Evolutionary conservation across 2,888 invertebrate species (phyloP).

Genomic region (Serripes groenlandicus): DNA sequence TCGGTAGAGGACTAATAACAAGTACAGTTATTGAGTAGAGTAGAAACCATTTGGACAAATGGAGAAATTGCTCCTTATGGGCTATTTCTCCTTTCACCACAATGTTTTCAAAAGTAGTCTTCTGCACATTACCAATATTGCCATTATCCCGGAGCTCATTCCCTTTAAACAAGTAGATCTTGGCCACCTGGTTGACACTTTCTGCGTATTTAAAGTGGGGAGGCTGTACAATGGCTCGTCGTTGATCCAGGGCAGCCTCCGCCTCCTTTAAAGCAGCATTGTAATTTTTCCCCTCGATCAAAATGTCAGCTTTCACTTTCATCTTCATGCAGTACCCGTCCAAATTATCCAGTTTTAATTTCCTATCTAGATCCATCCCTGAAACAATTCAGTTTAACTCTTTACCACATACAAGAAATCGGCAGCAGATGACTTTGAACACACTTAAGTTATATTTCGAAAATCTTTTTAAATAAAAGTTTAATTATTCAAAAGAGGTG

Average conservation of each 20-base stretch:
- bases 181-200: conserved; percentile 60
- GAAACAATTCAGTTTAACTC: too few relatives aligned
- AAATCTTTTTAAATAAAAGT: too few relatives aligned
- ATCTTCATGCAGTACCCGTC: conserved; percentile 48
- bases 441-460: too few relatives aligned
- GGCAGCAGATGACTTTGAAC: too few relatives aligned
- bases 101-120: too few relatives aligned
- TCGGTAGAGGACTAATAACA: too few relatives aligned
- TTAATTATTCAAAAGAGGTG: too few relatives aligned
- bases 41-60: too few relatives aligned
- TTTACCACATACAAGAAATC: too few relatives aligned
- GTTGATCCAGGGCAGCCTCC: conserved; percentile 29
- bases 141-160: conserved; percentile 27
- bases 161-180: conserved; percentile 54
- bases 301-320: conserved; percentile 55
- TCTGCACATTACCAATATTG: conserved; percentile 45
- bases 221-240: conserved; percentile 53
- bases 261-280: conserved; percentile 48
- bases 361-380: conserved; percentile 56
- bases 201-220: conserved; percentile 60
- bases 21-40: too few relatives aligned
- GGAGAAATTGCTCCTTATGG: too few relatives aligned
- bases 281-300: conserved; percentile 42
- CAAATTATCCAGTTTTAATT: conserved; percentile 52
- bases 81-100: too few relatives aligned